Base-by-base conservation (phyloP, 2,113 vertebrate genomes). In the Sylvilagus bachmani region DNA sequence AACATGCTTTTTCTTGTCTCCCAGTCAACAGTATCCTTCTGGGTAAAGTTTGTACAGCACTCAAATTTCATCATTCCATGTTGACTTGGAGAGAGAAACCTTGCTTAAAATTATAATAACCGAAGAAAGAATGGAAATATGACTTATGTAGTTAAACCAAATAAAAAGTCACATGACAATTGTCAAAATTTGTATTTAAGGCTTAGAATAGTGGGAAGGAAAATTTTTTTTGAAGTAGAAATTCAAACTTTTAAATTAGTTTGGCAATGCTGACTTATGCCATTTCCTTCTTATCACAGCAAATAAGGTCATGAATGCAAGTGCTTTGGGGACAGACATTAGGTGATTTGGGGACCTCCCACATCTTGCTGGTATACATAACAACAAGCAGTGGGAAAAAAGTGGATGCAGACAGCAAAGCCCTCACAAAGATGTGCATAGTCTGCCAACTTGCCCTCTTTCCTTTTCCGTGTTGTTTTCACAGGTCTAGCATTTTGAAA, bases 21-120 rank as follows among this genome's bases (percentile, higher is more conserved):
- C 33, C n/a, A n/a, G 79, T 24, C 90, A 89, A 78, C 82, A 83
- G 38, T 87, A 83, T 13, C 21, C 12, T 81, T 87, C 49, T 91
- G 71, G 67, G 70, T 77, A 62, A 74, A 78, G 3, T 85, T 25
- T 61, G 17, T 70, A 21, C 36, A 95, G 78, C 70, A 89, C 9
- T 19, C n/a, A 88, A 9, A n/a, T 90, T 80, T 93, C 44, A 19
- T 36, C 38, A 70, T 88, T 94, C 62, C 31, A 87, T 93, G 31
- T 3, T 75, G 33, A 85, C n/a, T 70, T 13, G 31, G 13, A 82
- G 51, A 81, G 5, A 53, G 21, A 3, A 87, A 38, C 2, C 14
- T 38, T 78, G 31, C 64, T 44, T 67, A 78, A 86, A 89, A 79
- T 22, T 53, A 51, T 14, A 64, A 22, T 51, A 38, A 89, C 9